Percentiles rank a stretch among this genome's conserved stretches.
Conservation (phyloP, 2,888 invertebrate species). For the Hydrotaea cyrtoneurina region DNA sequence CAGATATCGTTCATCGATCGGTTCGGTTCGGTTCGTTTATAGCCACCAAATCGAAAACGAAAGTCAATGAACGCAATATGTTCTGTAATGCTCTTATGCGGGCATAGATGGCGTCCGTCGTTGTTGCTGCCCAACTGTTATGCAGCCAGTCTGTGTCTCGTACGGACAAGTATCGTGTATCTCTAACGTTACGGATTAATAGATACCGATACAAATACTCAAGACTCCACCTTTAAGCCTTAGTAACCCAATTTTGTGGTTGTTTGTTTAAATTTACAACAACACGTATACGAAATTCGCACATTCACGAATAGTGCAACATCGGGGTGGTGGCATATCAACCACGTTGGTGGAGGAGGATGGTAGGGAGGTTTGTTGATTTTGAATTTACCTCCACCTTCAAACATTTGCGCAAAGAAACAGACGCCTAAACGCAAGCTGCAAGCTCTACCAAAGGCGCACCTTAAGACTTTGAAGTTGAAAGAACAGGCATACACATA, state of each 20-base stretch:
- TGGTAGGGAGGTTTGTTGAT: constrained; percentile 13
- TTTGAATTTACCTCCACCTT: constrained; percentile 65
- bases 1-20: constrained; percentile 14
- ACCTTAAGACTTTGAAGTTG: constrained; percentile 62
- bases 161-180: background rate
- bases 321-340: background rate
- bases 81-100: constrained; percentile 50
- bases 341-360: constrained; percentile 22
- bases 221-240: constrained; percentile 63
- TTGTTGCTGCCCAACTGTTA: background rate
- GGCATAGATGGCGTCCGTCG: background rate
- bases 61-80: constrained; percentile 62
- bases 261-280: constrained; percentile 37
- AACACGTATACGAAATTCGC: constrained; percentile 8
- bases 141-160: background rate
- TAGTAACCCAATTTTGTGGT: constrained; percentile 61
- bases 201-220: constrained; percentile 6
- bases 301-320: background rate
- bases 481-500: constrained; percentile 18
- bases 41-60: constrained; percentile 54
- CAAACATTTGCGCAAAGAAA: constrained; percentile 53
- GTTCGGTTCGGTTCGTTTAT: background rate
- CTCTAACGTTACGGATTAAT: constrained; percentile 33
- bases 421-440: constrained; percentile 57
- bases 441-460: constrained; percentile 39